Evolutionary conservation across 1,140 invertebrate species (phyloP), one percentile per base, ranked within the genome.

Genomic region (Coenobita brevimanus): DNA sequence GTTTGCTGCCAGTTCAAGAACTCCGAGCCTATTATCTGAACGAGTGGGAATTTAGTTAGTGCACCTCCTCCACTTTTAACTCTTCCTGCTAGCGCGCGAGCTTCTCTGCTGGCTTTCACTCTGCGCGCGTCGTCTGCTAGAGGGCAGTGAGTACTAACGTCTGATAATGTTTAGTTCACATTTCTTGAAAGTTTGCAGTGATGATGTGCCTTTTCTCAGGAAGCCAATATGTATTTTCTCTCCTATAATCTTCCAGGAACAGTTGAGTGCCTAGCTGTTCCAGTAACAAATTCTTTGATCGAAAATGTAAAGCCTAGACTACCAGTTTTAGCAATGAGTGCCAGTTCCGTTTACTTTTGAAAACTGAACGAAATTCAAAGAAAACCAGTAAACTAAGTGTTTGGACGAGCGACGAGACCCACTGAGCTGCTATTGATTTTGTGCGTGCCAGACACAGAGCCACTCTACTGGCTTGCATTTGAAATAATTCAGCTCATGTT

Each of bases 351-450:
- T 33, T 24, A 71, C 30, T 17, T 6, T 21, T 21, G 38, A 71
- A 17, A 71, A 36, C 0, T 30, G 27, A 8, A 71, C 76, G 46
- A 87, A 81, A 67, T 24, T 38, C 57, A 24, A 4, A 33, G 30
- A 80, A 81, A 87, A 24, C 3, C 4, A 27, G 36, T 64, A 76
- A 86, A 78, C 27, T 71, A 73, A 36, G 82, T 80, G 64, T 43
- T 71, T 73, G 85, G 36, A 64, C 43, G 43, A 73, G 62, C 85
- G 67, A 87, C 38, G 76, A 87, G 85, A 80, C 67, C 81, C 85
- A 80, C 75, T 81, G 85, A 87, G 85, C 78, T 71, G 76, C 85
- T 87, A 87, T 87, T 87, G 85, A 87, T 87, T 87, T 87, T 87
- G 76, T 87, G 85, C 67, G 75, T 78, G 85, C 85, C 85, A 87